Base-by-base conservation (phyloP, 2,888 invertebrate species). In the Pharmacophagus antenor region DNA sequence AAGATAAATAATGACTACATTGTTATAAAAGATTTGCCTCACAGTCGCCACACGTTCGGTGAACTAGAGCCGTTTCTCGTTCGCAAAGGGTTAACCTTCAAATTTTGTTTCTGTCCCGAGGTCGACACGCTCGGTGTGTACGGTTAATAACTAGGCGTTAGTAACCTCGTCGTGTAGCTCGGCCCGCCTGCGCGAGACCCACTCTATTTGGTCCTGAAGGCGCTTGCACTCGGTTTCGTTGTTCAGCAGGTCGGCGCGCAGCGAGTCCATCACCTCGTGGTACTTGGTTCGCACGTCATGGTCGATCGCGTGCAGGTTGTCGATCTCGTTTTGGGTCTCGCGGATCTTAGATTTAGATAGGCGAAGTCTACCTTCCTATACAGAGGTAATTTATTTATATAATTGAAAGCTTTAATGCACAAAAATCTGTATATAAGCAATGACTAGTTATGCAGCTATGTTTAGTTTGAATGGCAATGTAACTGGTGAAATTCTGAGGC, bases 181-280 rank as follows among this genome's bases (percentile, higher is more conserved):
- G 0, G 84, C 89, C 0, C 90, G 70, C 44, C 84, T 70, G 20
- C 78, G 70, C 21, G 88, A 87, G 46, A 89, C 87, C 88, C 88
- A 89, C 66, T 88, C 89, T 25, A 90, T 90, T 71, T 88, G 88
- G 31, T 87, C 85, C 66, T 90, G 90, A 8, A 90, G 74, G 56
- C 79, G 81, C 72, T 79, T 84, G 68, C 89, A 88, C 56, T 90
- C 89, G 63, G 74, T 80, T 72, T 89, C 89, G 56, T 88, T 89
- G 62, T 56, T 63, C 7, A 73, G 62, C 64, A 90, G 74, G 66
- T 90, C 89, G 0, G 58, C 68, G 7, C 82, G 76, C 37, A 90
- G 74, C 0, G 82, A 75, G 18, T 85, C 82, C 85, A 90, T 86
- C 53, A 89, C 77, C 64, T 84, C 82, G 1, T 77, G 69, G 68